A percentile compares a stretch with the other conserved stretches of the same genome.
These are phyloP conservation scores for Melanostigma gelatinosum DNA, from an alignment of 2,113 vertebrate genomes.

Conservation along the genomic window DNA sequence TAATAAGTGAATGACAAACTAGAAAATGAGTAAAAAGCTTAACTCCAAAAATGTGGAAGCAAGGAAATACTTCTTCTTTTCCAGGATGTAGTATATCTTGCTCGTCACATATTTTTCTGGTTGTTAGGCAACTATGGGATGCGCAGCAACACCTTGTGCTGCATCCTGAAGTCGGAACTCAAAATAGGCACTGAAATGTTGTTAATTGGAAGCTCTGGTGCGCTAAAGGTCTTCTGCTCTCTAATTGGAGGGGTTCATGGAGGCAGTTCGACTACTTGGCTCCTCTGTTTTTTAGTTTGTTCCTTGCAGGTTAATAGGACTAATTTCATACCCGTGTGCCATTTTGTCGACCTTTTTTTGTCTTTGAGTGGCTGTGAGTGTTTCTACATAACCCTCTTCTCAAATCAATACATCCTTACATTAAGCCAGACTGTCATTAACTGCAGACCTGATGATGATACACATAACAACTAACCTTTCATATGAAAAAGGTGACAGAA, in stretches of 20 bases:
- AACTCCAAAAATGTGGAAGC: neutral
- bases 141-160: constrained; percentile 44
- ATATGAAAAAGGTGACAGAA: neutral
- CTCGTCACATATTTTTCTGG: constrained; percentile 27
- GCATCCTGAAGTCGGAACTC: constrained; percentile 27
- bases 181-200: constrained; percentile 47
- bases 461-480: constrained; percentile 24
- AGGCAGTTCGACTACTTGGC: constrained; percentile 14
- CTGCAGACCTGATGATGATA: constrained; percentile 14
- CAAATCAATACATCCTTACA: constrained; percentile 55
- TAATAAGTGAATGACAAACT: neutral
- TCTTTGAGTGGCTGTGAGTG: constrained; percentile 33
- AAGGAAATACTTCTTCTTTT: neutral
- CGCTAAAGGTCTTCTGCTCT: constrained; percentile 45
- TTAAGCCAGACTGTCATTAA: constrained; percentile 32
- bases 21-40: neutral
- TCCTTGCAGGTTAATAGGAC: constrained; percentile 47
- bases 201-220: constrained; percentile 56
- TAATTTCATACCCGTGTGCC: constrained; percentile 36
- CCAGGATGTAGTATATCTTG: neutral
- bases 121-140: constrained; percentile 51
- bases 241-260: constrained; percentile 48
- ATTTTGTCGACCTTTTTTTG: constrained; percentile 59
- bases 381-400: constrained; percentile 29
- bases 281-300: constrained; percentile 32